Evolutionary conservation across 1,140 invertebrate genomes (phyloP).

Genomic region (Scylla paramamosain): DNA sequence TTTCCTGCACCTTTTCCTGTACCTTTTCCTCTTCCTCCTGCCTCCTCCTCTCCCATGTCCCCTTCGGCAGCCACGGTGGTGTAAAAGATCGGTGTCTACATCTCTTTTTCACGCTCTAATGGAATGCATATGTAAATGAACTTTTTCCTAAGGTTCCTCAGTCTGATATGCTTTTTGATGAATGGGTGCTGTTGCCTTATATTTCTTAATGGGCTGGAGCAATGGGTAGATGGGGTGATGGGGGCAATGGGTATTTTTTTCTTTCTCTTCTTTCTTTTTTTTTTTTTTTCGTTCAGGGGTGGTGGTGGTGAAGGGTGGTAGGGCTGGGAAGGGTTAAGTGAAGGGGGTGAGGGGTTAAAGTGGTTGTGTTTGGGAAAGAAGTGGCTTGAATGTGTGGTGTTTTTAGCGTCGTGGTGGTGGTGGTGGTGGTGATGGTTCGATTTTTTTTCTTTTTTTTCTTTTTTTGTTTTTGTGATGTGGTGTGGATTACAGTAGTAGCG

Average conservation of each 20-base stretch:
- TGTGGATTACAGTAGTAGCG: too few relatives aligned
- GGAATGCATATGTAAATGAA: constrained; percentile 67
- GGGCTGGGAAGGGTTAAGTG: background rate
- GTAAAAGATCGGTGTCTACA: constrained; percentile 52
- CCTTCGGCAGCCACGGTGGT: constrained; percentile 49
- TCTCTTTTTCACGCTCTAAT: constrained; percentile 69
- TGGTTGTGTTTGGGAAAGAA: background rate
- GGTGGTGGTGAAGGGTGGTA: background rate
- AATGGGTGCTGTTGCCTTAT: constrained; percentile 58
- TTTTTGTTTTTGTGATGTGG: background rate
- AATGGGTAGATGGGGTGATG: constrained; percentile 30
- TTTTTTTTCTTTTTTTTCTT: too few relatives aligned
- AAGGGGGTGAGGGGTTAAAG: constrained; percentile 28
- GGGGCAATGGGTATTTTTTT: background rate
- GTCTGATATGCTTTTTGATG: constrained; percentile 58
- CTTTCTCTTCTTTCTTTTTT: too few relatives aligned
- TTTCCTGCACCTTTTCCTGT: background rate
- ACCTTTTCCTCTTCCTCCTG: background rate
- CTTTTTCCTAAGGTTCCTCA: constrained; percentile 30
- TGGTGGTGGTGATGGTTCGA: constrained; percentile 15
- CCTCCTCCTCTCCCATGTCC: background rate
- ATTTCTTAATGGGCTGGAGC: constrained; percentile 59
- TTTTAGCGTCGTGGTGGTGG: constrained; percentile 30
- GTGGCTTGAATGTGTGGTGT: background rate
- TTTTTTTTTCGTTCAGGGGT: too few relatives aligned